Evolutionary conservation across 2,888 invertebrate species (phyloP).

Genomic region (Parelbella ahira): DNA sequence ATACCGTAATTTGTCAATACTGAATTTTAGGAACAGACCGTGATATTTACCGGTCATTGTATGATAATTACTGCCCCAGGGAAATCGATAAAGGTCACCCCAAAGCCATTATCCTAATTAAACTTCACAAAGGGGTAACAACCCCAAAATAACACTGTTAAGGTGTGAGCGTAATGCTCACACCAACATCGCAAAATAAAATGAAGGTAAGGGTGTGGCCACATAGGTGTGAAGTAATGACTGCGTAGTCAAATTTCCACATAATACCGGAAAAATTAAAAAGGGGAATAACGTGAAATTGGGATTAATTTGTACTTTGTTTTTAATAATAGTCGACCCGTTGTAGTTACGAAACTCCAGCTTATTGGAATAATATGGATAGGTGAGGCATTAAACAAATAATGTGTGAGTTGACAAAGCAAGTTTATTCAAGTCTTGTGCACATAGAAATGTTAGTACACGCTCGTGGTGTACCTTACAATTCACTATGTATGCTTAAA

Average conservation of each 20-base stretch:
- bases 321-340: too few relatives aligned
- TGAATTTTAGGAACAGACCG: too few relatives aligned
- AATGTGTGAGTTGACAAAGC: conserved; percentile 53
- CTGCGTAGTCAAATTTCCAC: too few relatives aligned
- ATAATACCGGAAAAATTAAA: too few relatives aligned
- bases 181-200: not conserved
- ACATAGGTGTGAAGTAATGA: too few relatives aligned
- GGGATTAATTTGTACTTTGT: too few relatives aligned
- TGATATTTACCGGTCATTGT: too few relatives aligned
- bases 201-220: not conserved
- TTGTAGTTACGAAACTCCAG: conserved; percentile 16
- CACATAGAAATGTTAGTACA: conserved; percentile 49
- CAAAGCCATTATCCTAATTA: conserved; percentile 13
- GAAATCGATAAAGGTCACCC: too few relatives aligned
- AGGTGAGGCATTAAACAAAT: conserved; percentile 61
- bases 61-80: too few relatives aligned
- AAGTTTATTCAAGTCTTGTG: conserved; percentile 56
- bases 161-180: not conserved
- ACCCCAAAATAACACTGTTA: conserved; percentile 12
- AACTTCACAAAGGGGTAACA: conserved; percentile 14
- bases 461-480: conserved; percentile 44
- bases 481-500: conserved; percentile 40
- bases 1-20: too few relatives aligned
- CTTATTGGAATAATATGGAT: conserved; percentile 37
- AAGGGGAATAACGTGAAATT: too few relatives aligned